Base-by-base conservation (phyloP, 92 coral and sea anemone species). In the Meandrina meandrites region DNA sequence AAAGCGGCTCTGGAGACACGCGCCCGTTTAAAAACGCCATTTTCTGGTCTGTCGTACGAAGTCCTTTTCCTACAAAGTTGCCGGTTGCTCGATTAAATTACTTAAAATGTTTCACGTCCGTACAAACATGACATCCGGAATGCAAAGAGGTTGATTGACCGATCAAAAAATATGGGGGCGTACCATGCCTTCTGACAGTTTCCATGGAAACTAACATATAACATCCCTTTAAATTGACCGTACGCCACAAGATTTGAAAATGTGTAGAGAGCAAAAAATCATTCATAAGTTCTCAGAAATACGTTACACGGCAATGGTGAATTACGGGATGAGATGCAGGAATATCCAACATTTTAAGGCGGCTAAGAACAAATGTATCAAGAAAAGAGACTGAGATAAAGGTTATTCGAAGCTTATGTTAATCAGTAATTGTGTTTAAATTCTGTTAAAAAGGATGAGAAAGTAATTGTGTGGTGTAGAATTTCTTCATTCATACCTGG, bases 1-100 rank as follows among this genome's bases (percentile, higher is more conserved):
- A 54, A 34, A 58, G 40, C 15, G 47, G 80, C 4, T 83, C 80
- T 16, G 87, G 80, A 2, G 40, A 24, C 9, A 83, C 87, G 18
- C 87, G 87, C 4, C 35, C 24, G 8, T 54, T 74, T n/a, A 73
- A n/a, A 56, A 53, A 54, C 62, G 87, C 76, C 87, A 83, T 83
- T 37, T 35, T 79, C 45, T 31, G 76, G 13, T 72, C 47, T 6
- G 24, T 36, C 47, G 76, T 30, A 8, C 17, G 17, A 16, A 16
- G 60, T 30, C 19, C 45, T 35, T 40, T 74, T 21, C 54, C 16
- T 74, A n/a, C 40, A 62, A 57, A 48, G 31, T 37, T 75, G 54
- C 79, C 28, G 56, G 30, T 42, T 22, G 34, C 8, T 15, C 34
- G 35, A 12, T 27, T 27, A 66, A 66, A 66, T 66, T 72, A 47